Percentiles rank a stretch among this genome's conserved stretches.
Evolutionary conservation across 1,140 invertebrate genomes (phyloP).

Genomic region (Musca domestica): DNA sequence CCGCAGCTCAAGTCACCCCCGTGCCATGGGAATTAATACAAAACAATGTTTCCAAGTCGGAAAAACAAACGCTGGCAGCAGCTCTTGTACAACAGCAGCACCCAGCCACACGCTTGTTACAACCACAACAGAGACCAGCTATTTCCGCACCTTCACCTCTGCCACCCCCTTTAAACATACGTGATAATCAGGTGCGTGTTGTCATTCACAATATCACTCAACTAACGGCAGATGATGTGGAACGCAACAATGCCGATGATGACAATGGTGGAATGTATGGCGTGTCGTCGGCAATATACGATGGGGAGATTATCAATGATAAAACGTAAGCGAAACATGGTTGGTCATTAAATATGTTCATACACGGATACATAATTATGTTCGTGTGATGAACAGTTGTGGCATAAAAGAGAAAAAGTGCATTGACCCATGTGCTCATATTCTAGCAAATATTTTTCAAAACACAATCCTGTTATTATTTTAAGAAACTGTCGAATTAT

Average conservation of each 20-base stretch:
- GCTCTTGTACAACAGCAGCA: constrained; percentile 4
- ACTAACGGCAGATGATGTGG: constrained; percentile 47
- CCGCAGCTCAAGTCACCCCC: constrained; percentile 33
- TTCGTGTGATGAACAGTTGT: too few relatives aligned
- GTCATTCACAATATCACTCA: constrained; percentile 56
- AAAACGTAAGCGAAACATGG: constrained; percentile 40
- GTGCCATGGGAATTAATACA: constrained; percentile 50
- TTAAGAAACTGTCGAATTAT: too few relatives aligned
- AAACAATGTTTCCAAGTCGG: constrained; percentile 25
- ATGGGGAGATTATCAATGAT: constrained; percentile 48
- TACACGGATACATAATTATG: too few relatives aligned
- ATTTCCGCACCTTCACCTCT: too few relatives aligned
- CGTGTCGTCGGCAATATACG: constrained; percentile 30
- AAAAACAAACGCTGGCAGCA: constrained; percentile 1
- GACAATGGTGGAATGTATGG: neutral
- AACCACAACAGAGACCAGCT: neutral
- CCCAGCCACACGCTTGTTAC: neutral
- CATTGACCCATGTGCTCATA: too few relatives aligned
- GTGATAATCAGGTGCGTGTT: constrained; percentile 47
- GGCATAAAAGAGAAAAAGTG: too few relatives aligned
- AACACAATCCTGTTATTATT: too few relatives aligned
- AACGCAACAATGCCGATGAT: constrained; percentile 30
- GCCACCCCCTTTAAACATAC: constrained; percentile 26
- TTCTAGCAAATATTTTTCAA: too few relatives aligned
- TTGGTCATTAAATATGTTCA: too few relatives aligned